Base-by-base conservation (phyloP, 2,113 vertebrate genomes). In the Percina caprodes region DNA sequence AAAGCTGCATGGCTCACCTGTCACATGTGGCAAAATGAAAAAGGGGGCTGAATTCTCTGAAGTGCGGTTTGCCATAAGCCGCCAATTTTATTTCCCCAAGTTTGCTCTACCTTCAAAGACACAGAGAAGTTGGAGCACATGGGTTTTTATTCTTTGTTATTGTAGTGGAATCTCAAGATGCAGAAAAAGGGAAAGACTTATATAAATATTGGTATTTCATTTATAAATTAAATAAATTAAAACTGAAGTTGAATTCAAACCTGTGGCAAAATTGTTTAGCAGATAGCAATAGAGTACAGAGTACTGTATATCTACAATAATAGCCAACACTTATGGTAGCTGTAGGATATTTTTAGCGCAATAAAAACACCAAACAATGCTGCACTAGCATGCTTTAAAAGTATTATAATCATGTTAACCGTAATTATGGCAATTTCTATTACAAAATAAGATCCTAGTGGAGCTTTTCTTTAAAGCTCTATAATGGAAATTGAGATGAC, bases 21-120 rank as follows among this genome's bases (percentile, higher is more conserved):
- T 94, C 94, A 94, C 85, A 86, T 74, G 85, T 86, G 91, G 91
- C 87, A 92, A 79, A 76, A 66, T 85, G 81, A 81, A 87, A 82
- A 85, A 79, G 79, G 67, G 35, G 80, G 80, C 61, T 71, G 79
- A 79, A 79, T 76, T 88, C 87, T 93, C 85, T 92, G 92, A 94
- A 92, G 91, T 89, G 84, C 83, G 86, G 86, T 93, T 92, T 94
- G 90, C 92, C 88, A 89, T 79, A 83, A 89, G 89, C 88, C 79
- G 83, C 56, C 82, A 85, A 79, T 94, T 92, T 94, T 89, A 88
- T 93, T 93, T 89, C 73, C 67, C 82, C 75, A 87, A 90, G 91
- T 94, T 94, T 93, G 85, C 91, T 88, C 84, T 89, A 79, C 88
- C 92, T 94, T 94, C 90, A 95, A 94, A 95, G 92, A 82, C 39